These are phyloP conservation scores for Lepus timidus DNA, from an alignment of 2,113 vertebrate genomes.

Conservation along the genomic window DNA sequence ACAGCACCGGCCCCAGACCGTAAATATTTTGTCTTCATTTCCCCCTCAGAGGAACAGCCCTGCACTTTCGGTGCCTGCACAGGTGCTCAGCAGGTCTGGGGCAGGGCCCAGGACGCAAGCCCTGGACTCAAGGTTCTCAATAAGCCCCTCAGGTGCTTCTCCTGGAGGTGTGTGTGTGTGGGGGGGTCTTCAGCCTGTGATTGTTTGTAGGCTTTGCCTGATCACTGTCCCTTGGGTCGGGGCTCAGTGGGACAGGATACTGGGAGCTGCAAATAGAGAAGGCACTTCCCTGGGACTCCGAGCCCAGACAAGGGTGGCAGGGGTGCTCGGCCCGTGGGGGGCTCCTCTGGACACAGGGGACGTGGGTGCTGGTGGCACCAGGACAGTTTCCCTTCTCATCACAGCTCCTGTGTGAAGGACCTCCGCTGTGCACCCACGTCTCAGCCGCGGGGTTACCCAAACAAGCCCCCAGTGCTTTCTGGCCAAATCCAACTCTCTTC, in stretches of 20 bases:
- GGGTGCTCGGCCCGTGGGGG: neutral
- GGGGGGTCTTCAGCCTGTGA: neutral
- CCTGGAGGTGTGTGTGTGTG: no score
- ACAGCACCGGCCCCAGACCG: neutral
- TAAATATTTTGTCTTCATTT: neutral
- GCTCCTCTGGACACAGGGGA: neutral
- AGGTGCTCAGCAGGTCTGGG: neutral
- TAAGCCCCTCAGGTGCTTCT: neutral
- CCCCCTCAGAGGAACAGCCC: neutral
- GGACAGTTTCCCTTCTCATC: neutral
- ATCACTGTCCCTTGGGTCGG: neutral
- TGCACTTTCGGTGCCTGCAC: neutral
- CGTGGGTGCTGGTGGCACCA: neutral
- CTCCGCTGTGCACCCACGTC: neutral
- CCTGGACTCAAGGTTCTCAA: neutral
- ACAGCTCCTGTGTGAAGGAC: neutral
- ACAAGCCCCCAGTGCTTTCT: neutral
- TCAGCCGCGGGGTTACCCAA: neutral
- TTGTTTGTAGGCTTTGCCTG: neutral
- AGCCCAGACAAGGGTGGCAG: neutral
- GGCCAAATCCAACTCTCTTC: neutral
- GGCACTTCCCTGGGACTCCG: neutral
- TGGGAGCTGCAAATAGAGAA: neutral
- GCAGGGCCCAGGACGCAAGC: neutral
- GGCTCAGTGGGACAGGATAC: neutral